These are phyloP conservation scores for Bovichtus diacanthus DNA, from an alignment of 2,797 vertebrate species.

Conservation along the genomic window DNA sequence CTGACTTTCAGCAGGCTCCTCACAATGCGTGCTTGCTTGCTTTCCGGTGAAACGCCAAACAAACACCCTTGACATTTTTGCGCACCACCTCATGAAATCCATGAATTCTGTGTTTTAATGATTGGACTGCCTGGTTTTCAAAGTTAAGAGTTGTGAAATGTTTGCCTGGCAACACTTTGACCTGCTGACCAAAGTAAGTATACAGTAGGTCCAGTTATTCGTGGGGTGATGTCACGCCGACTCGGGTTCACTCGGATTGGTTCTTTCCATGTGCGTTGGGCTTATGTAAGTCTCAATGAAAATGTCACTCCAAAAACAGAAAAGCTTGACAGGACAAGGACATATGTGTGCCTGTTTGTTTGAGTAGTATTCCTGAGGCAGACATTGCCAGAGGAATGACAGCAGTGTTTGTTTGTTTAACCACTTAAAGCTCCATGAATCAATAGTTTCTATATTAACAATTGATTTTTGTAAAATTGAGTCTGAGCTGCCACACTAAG, in stretches of 20 bases:
- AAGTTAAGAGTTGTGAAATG: conserved; percentile 50
- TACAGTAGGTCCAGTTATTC: conserved; percentile 24
- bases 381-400: conserved; percentile 8
- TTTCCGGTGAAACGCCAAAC: conserved; percentile 41
- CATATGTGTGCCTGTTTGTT: conserved; percentile 33
- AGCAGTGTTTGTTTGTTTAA: conserved; percentile 3
- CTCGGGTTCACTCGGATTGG: conserved; percentile 18
- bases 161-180: conserved; percentile 55
- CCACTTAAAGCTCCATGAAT: conserved; percentile 14
- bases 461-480: conserved; percentile 25
- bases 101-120: conserved; percentile 67
- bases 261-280: conserved; percentile 30
- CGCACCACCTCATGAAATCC: conserved; percentile 54
- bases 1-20: conserved; percentile 48
- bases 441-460: conserved; percentile 37
- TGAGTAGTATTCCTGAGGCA: conserved; percentile 2
- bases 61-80: conserved; percentile 63
- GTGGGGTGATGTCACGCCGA: conserved; percentile 56
- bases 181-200: conserved; percentile 54
- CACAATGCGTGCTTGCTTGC: conserved; percentile 42
- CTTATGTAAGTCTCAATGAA: conserved; percentile 45
- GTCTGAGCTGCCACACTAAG: too few species aligned
- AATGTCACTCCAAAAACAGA: conserved; percentile 34
- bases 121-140: conserved; percentile 27
- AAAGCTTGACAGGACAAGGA: conserved; percentile 36